phyloP scores from a whole-genome alignment of 2,797 vertebrate genomes.

The Numenius phaeopus region DNA sequence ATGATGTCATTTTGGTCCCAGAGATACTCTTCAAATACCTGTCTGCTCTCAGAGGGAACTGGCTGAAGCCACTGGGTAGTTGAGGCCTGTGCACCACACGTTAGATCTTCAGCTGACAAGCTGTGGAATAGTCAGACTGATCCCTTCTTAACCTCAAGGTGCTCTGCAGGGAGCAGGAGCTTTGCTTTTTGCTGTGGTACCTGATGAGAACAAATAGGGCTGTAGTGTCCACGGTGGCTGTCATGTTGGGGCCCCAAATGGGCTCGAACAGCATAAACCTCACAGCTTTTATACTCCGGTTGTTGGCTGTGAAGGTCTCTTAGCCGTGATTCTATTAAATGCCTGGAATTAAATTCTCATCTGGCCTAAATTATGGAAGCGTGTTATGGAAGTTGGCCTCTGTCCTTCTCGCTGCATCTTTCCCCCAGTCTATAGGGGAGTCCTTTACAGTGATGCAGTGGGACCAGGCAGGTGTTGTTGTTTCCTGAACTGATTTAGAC shows the following conservation, averaged over 20 bases:
- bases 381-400: not conserved
- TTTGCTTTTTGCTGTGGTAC: not conserved
- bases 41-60: not conserved
- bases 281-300: not conserved
- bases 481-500: not conserved
- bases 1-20: not conserved
- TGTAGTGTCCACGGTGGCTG: not conserved
- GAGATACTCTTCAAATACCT: not conserved
- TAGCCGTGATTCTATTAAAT: not conserved
- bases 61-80: not conserved
- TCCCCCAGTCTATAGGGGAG: not conserved
- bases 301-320: not conserved
- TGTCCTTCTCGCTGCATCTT: not conserved
- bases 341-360: not conserved
- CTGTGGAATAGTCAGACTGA: not conserved
- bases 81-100: rapidly evolving
- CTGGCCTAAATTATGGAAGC: not conserved
- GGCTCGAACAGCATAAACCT: not conserved
- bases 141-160: not conserved
- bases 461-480: not conserved
- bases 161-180: not conserved
- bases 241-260: not conserved
- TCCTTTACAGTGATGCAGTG: not conserved
- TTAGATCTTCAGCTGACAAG: not conserved
- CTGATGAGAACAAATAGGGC: not conserved